Evolutionary conservation across 2,113 vertebrate species (phyloP), one percentile per base, ranked within the genome.

Genomic region (Argyrosomus japonicus): DNA sequence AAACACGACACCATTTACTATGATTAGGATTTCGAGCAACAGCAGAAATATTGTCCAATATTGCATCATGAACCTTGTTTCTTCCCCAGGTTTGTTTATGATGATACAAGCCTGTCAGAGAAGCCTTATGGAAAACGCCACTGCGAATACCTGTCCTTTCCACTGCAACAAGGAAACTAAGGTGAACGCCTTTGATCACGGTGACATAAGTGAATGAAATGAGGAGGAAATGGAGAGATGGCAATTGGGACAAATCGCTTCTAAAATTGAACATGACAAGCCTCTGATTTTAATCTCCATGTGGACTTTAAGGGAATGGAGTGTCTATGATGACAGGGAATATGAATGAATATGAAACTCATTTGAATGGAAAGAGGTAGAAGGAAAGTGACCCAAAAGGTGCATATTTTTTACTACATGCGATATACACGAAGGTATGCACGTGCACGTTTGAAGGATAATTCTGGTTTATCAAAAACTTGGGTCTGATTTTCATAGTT

Each of bases 221-320:
- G 83, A 93, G 84, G 69, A 87, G 87, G 84, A 94, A 94, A 94
- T 91, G 85, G 91, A 89, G 87, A 84, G 82, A 82, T 88, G 77
- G 85, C 88, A 86, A 95, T 93, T 91, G 94, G 93, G 91, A 95
- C 88, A 93, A 94, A 95, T 95, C 58, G 72, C 83, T 68, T 87
- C 29, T 47, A 54, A 93, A 93, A 95, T 93, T 90, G 92, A 94
- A 94, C 92, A 94, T 87, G 92, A 94, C 94, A 93, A 87, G 86
- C 53, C 86, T 94, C 92, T 94, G 93, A 95, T 94, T 95, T 91
- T 94, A 93, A 94, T 95, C 90, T 94, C 89, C 88, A 81, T 89
- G 87, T 87, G 74, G 88, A 92, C 88, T 77, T 91, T 90, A 79
- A 77, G 83, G 69, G 81, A 84, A 89, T 79, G 67, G 83, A 85